phyloP scores from a whole-genome alignment of 2,888 invertebrate species.

The Acheta domesticus region DNA sequence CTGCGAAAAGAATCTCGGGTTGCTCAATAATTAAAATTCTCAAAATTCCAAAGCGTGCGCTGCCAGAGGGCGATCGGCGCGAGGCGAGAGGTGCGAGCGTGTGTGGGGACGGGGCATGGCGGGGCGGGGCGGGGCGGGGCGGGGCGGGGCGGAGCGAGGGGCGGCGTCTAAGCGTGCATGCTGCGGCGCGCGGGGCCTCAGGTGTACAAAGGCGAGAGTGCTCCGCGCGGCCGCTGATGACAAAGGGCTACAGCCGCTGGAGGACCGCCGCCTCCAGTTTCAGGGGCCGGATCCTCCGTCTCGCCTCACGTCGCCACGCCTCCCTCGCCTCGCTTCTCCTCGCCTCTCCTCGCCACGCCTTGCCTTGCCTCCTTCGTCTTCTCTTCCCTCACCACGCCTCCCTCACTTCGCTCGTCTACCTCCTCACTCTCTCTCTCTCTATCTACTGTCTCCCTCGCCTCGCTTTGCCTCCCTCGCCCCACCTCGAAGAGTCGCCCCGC shows the following conservation, averaged over 20 bases:
- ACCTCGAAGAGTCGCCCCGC: too few species aligned
- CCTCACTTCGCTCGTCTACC: too few species aligned
- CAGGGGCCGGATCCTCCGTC: not conserved
- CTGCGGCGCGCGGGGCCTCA: not conserved
- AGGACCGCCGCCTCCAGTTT: not conserved
- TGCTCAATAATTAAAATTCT: too few species aligned
- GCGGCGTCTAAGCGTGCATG: not conserved
- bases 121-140: not conserved
- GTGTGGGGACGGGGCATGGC: not conserved
- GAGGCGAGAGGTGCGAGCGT: too few species aligned
- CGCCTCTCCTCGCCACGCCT: not conserved
- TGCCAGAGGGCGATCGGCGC: too few species aligned
- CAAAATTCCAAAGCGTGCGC: too few species aligned
- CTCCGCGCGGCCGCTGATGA: conserved; percentile 5
- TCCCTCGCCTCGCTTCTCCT: not conserved
- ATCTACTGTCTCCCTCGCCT: too few species aligned
- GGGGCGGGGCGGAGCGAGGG: not conserved
- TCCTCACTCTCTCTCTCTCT: too few species aligned
- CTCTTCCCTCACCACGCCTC: too few species aligned
- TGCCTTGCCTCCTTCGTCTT: not conserved
- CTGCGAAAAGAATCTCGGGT: too few species aligned
- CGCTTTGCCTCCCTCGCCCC: too few species aligned
- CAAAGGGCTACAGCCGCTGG: not conserved
- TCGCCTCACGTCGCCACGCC: not conserved
- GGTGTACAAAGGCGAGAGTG: conserved; percentile 11